These are phyloP conservation scores for Gymnocypris eckloni DNA, from an alignment of 2,797 vertebrate species.

Conservation along the genomic window DNA sequence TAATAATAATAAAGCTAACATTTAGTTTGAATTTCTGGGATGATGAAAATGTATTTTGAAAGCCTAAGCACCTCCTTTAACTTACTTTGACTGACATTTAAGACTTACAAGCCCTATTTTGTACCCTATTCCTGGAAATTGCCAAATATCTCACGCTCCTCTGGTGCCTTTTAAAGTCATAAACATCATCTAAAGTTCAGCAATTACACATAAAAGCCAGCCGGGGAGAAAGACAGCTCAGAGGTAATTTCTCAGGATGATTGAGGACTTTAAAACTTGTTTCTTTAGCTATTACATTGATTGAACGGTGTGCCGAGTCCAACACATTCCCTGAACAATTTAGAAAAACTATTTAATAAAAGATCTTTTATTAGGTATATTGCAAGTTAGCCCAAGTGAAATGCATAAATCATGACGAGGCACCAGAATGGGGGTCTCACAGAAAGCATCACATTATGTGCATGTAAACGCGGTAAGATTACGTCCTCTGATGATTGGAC, in stretches of 20 bases:
- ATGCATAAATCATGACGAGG: neutral
- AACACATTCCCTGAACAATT: neutral
- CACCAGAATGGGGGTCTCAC: neutral
- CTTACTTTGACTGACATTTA: neutral
- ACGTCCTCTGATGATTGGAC: slow-evolving; percentile 14
- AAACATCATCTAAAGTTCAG: slow-evolving; percentile 24
- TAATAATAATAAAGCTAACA: neutral
- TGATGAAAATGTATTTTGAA: neutral
- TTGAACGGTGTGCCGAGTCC: neutral
- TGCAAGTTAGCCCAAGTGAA: neutral
- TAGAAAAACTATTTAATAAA: slow-evolving; percentile 17
- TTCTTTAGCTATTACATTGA: slow-evolving; percentile 13
- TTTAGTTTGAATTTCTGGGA: neutral
- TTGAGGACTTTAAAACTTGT: neutral
- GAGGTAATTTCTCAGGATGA: slow-evolving; percentile 13
- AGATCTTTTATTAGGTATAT: neutral
- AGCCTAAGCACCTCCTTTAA: neutral
- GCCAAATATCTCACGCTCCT: neutral
- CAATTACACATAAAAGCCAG: slow-evolving; percentile 19
- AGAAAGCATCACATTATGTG: neutral
- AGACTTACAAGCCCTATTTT: neutral
- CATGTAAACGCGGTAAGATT: neutral
- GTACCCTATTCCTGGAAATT: neutral
- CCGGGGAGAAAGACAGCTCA: neutral
- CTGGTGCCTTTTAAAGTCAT: slow-evolving; percentile 18